Percentiles rank a stretch among this genome's conserved stretches.
These are phyloP conservation scores for Rhinichthys osculus DNA, from an alignment of 2,797 vertebrate species.

Conservation along the genomic window DNA sequence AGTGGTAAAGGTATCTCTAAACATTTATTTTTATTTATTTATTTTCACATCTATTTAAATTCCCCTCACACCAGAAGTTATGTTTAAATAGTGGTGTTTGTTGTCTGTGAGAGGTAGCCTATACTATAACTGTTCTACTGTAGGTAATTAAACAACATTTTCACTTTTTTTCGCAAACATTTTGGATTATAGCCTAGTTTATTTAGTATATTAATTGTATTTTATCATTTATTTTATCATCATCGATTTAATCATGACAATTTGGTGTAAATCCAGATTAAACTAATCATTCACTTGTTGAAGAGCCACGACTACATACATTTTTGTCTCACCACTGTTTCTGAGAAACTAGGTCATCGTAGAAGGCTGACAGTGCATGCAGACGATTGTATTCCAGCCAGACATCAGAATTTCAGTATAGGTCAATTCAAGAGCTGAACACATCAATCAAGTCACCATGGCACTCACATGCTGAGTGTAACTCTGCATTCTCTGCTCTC, in stretches of 20 bases:
- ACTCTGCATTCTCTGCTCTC: slow-evolving; percentile 19
- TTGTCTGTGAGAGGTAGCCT: neutral
- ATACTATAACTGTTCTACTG: neutral
- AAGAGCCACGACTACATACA: neutral
- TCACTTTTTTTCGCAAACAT: too few relatives aligned
- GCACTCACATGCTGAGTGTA: slow-evolving; percentile 28
- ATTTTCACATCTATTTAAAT: neutral
- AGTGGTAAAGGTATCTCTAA: neutral
- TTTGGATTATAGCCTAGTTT: neutral
- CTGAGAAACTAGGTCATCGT: slow-evolving; percentile 39
- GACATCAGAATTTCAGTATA: slow-evolving; percentile 34
- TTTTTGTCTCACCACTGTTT: slow-evolving; percentile 21
- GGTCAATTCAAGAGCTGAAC: slow-evolving; percentile 23
- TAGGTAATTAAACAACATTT: neutral
- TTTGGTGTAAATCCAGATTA: neutral
- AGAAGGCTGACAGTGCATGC: slow-evolving; percentile 44
- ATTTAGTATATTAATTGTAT: neutral
- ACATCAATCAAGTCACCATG: slow-evolving; percentile 31
- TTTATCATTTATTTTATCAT: neutral
- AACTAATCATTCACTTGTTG: neutral
- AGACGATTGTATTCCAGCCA: slow-evolving; percentile 16
- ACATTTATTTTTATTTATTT: neutral
- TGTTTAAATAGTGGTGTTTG: neutral
- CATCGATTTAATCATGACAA: too few relatives aligned
- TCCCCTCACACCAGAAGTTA: neutral